Conservation (phyloP, 1,140 invertebrate genomes). For the Euura saliciscinereae region DNA sequence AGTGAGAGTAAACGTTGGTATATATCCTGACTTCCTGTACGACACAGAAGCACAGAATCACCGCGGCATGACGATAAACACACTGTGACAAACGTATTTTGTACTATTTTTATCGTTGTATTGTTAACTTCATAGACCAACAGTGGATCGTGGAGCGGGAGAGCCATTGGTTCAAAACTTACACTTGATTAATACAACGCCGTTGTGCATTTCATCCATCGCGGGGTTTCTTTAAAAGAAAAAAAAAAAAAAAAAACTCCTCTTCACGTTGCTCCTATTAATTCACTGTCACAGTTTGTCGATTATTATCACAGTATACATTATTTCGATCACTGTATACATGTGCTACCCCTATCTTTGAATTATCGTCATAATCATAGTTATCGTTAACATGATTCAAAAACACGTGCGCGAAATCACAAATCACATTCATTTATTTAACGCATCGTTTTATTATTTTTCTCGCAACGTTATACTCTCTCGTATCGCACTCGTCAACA, state of each 20-base stretch:
- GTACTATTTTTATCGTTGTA: too few species aligned
- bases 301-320: too few species aligned
- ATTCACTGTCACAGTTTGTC: too few species aligned
- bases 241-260: too few species aligned
- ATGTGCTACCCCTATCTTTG: too few species aligned
- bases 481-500: not conserved
- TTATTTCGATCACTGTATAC: too few species aligned
- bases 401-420: constrained; percentile 3
- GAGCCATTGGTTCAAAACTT: constrained; percentile 54
- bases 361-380: too few species aligned
- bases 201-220: constrained; percentile 58
- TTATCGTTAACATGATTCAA: constrained; percentile 35
- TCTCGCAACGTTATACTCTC: too few species aligned
- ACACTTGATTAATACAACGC: constrained; percentile 60
- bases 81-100: not conserved
- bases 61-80: not conserved
- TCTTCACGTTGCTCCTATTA: too few species aligned
- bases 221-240: constrained; percentile 17
- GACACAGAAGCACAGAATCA: not conserved
- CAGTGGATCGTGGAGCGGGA: not conserved
- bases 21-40: not conserved
- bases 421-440: constrained; percentile 1
- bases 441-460: not conserved
- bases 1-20: not conserved
- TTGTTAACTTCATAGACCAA: not conserved